A percentile compares a stretch with the other conserved stretches of the same genome.
Evolutionary conservation across 1,140 invertebrate species (phyloP).

Genomic region (Atta colombica): DNA sequence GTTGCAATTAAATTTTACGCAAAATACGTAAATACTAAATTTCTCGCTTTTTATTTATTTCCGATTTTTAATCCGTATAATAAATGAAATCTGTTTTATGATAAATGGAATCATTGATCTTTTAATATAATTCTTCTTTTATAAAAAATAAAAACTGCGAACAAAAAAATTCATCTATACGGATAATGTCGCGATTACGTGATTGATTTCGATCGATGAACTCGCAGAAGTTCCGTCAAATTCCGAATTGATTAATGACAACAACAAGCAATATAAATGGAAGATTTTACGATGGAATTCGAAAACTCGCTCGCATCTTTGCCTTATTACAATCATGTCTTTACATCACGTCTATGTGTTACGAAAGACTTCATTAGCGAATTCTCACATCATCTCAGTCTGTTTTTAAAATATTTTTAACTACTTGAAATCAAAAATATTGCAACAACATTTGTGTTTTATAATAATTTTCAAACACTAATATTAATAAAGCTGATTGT

Average conservation of each 20-base stretch:
- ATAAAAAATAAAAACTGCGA: neutral
- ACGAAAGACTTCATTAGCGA: constrained; percentile 22
- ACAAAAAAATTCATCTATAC: neutral
- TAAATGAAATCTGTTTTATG: no score
- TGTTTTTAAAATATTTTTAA: neutral
- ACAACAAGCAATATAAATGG: neutral
- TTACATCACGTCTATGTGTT: constrained; percentile 8
- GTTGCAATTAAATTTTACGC: neutral
- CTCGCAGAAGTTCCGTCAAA: neutral
- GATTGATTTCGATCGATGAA: constrained; percentile 21
- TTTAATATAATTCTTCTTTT: neutral
- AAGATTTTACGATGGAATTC: neutral
- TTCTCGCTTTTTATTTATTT: neutral
- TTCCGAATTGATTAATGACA: constrained; percentile 5
- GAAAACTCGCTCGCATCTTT: constrained; percentile 30
- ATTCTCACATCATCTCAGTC: constrained; percentile 10
- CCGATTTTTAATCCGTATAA: neutral
- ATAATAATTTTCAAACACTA: neutral
- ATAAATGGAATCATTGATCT: constrained; percentile 4
- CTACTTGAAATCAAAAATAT: neutral
- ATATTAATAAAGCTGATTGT: neutral
- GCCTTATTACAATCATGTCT: constrained; percentile 18
- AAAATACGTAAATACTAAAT: neutral
- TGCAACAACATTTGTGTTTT: neutral
- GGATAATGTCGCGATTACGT: neutral